Evolutionary conservation across 2,113 vertebrate genomes (phyloP).

Genomic region (Phylloscopus whistleri): DNA sequence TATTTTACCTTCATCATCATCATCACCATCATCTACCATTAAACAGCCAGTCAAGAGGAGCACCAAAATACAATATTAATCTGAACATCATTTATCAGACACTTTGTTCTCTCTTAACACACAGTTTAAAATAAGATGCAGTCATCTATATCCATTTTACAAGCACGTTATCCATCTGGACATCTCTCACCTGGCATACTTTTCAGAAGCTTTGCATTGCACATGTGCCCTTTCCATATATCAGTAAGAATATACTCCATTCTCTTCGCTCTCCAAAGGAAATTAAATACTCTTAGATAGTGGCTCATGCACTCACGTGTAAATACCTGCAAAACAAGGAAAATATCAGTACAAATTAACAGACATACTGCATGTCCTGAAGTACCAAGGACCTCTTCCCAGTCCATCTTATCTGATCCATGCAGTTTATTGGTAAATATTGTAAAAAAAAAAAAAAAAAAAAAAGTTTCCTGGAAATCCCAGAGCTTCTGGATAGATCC

Average conservation of each 20-base stretch:
- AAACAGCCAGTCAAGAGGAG: not conserved
- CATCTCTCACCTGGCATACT: slow-evolving; percentile 85
- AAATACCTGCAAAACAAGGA: slow-evolving; percentile 81
- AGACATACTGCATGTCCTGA: not conserved
- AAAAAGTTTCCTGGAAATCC: not conserved
- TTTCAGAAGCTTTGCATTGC: slow-evolving; percentile 92
- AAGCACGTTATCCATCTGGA: not conserved
- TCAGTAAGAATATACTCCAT: slow-evolving; percentile 99
- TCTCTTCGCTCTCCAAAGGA: slow-evolving; percentile 95
- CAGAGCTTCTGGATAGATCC: not conserved
- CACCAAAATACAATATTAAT: not conserved
- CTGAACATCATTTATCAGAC: not conserved
- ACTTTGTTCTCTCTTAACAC: not conserved
- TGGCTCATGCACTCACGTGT: slow-evolving; percentile 98
- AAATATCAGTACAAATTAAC: not conserved
- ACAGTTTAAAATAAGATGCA: not conserved
- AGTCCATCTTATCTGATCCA: not conserved
- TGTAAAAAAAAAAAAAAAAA: not conserved
- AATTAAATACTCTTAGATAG: slow-evolving; percentile 95
- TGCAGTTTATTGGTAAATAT: not conserved
- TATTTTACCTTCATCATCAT: not conserved
- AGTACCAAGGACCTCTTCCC: not conserved
- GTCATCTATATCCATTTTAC: not conserved
- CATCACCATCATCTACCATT: not conserved
- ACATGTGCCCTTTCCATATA: slow-evolving; percentile 99